Percentiles rank a stretch among this genome's conserved stretches.
Evolutionary conservation across 2,113 vertebrate genomes (phyloP).

Genomic region (Heliornis fulica): DNA sequence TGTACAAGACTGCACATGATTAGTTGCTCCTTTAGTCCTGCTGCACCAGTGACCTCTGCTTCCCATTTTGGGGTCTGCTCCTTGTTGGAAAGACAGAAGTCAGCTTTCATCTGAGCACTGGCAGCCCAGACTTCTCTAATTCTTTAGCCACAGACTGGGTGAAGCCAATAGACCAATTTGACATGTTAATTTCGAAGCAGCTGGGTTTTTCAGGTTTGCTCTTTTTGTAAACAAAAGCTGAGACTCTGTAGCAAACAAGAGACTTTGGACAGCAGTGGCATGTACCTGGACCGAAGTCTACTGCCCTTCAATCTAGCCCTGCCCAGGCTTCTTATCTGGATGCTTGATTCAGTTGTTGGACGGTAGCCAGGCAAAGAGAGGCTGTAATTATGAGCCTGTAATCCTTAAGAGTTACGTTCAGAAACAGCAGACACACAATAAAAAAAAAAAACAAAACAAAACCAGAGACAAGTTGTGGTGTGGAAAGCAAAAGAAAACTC

Average conservation of each 20-base stretch:
- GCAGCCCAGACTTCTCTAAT: neutral
- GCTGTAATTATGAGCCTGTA: neutral
- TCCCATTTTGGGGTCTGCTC: neutral
- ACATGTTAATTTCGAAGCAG: neutral
- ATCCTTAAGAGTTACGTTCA: neutral
- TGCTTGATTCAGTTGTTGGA: neutral
- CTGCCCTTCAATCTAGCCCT: neutral
- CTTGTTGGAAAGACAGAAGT: neutral
- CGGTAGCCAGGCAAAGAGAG: neutral
- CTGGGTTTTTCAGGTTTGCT: neutral
- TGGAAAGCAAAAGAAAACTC: neutral
- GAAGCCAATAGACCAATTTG: neutral
- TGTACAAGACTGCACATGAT: neutral
- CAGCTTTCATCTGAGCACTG: neutral
- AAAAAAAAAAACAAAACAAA: no score
- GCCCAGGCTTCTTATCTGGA: neutral
- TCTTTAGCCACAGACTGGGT: neutral
- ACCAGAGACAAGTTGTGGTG: neutral
- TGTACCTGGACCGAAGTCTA: neutral
- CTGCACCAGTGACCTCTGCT: neutral
- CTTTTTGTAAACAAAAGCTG: neutral
- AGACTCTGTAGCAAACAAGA: neutral
- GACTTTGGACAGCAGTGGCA: neutral
- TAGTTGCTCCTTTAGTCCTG: neutral
- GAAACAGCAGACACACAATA: neutral